Evolutionary conservation across 2,797 vertebrate species (phyloP), one percentile per base, ranked within the genome.

Genomic region (Brachyrhaphis roseni): DNA sequence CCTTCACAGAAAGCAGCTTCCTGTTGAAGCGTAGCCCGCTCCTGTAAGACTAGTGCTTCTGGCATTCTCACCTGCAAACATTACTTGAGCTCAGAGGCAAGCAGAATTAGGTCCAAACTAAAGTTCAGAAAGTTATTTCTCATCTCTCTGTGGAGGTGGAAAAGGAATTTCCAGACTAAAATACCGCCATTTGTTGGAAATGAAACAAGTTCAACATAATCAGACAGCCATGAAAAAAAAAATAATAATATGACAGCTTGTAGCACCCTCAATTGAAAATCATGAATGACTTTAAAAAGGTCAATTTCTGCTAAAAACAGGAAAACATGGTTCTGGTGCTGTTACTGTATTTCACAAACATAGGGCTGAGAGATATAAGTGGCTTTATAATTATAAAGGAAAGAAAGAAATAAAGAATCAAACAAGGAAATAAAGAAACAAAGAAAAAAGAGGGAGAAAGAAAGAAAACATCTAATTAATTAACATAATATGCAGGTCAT

Each of bases 111-210:
- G 28, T 53, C 13, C 20, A 74, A 74, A 26, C 31, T 26, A 26
- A 53, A 74, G 16, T 74, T 74, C 18, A 47, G 31, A 23, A 36
- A 34, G 36, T 3, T 74, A 41, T 55, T 31, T 36, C 23, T 15
- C 51, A 88, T 74, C 23, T 88, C 85, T 45, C 41, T 70, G 23
- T 43, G 39, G 26, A 43, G 66, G 23, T 39, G 39, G 12, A 46
- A 28, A 28, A 16, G 41, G 26, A 45, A 71, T 46, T 71, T 71
- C 13, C 41, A 46, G 13, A 71, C 68, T 45, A 16, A 71, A 45
- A 28, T 28, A 5, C 3, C 10, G 3, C 26, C 13, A 46, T 45
- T 71, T 71, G 5, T 5, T 8, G n/a, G 26, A 26, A 45, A 13
- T 8, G 26, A 71, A 46, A 28, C 68, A 28, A 46, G 16, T 46